A percentile compares a stretch with the other conserved stretches of the same genome.
These are phyloP conservation scores for Oscheius myriophilus DNA, from an alignment of 2,888 invertebrate genomes.

Conservation along the genomic window DNA sequence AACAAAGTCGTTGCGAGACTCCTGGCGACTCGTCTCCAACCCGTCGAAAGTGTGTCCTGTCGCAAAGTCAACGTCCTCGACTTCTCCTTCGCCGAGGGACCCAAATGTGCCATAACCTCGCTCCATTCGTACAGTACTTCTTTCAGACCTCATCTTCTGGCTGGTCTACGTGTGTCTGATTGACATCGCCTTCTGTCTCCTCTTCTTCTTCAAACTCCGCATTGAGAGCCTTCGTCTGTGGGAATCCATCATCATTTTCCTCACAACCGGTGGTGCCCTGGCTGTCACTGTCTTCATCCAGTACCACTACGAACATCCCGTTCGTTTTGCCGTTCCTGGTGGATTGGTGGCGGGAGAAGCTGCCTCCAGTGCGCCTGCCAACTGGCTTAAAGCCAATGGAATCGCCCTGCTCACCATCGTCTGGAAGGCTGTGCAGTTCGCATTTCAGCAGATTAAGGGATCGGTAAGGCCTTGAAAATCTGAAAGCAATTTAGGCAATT, in stretches of 20 bases:
- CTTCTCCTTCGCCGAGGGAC: slow-evolving; percentile 2
- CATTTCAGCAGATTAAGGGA: slow-evolving; percentile 3
- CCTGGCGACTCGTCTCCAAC: slow-evolving; percentile 4
- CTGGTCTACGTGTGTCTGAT: slow-evolving; percentile 5
- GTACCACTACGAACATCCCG: not conserved
- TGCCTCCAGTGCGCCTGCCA: not conserved
- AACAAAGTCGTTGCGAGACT: not conserved
- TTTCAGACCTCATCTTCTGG: not conserved
- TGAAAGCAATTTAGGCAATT: no score
- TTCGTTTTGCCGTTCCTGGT: not conserved
- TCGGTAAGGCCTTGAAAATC: not conserved
- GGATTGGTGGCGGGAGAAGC: not conserved
- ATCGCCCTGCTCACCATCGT: slow-evolving; percentile 6
- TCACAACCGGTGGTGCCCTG: not conserved
- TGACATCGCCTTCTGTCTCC: slow-evolving; percentile 4
- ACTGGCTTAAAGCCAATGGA: slow-evolving; percentile 7
- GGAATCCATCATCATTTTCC: slow-evolving; percentile 2
- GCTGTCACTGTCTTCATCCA: slow-evolving; percentile 8
- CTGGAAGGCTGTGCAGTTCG: slow-evolving; percentile 9
- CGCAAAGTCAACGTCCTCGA: not conserved
- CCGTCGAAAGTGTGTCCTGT: slow-evolving; percentile 11
- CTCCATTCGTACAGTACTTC: no score
- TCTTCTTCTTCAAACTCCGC: slow-evolving; percentile 11
- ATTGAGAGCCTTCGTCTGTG: not conserved
- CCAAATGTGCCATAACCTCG: not conserved